These are phyloP conservation scores for Aphidoletes aphidimyza DNA, from an alignment of 2,888 invertebrate genomes.

Conservation along the genomic window DNA sequence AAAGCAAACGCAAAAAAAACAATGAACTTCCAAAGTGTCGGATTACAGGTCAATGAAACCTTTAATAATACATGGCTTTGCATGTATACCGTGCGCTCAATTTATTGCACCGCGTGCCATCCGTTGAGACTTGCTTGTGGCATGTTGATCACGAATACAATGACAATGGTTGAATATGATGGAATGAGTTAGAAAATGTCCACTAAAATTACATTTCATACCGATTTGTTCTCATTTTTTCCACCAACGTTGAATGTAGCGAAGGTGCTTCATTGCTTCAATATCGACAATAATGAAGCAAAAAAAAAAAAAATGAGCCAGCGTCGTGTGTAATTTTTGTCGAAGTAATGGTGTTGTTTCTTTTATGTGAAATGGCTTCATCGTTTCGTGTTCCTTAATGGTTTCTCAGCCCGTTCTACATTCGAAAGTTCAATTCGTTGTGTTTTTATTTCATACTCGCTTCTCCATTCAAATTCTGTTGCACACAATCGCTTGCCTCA, in stretches of 20 bases:
- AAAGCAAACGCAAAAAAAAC: neutral
- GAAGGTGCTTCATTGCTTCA: conserved; percentile 8
- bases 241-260: neutral
- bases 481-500: neutral
- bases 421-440: conserved; percentile 47
- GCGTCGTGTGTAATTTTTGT: neutral
- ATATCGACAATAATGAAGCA: too few relatives aligned
- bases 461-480: neutral
- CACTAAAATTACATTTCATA: neutral
- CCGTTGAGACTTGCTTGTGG: neutral
- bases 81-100: neutral
- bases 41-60: conserved; percentile 40
- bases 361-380: neutral
- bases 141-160: neutral
- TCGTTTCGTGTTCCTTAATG: conserved; percentile 14
- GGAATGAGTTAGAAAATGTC: neutral
- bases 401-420: conserved; percentile 4
- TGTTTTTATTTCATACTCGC: too few relatives aligned
- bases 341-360: neutral
- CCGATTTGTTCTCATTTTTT: conserved; percentile 26
- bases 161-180: conserved; percentile 1
- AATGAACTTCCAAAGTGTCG: neutral
- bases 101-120: neutral
- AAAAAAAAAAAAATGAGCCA: too few relatives aligned
- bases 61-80: neutral